A percentile compares a stretch with the other conserved stretches of the same genome.
Evolutionary conservation across 1,140 invertebrate species (phyloP).

Genomic region (Neodiprion virginianus): DNA sequence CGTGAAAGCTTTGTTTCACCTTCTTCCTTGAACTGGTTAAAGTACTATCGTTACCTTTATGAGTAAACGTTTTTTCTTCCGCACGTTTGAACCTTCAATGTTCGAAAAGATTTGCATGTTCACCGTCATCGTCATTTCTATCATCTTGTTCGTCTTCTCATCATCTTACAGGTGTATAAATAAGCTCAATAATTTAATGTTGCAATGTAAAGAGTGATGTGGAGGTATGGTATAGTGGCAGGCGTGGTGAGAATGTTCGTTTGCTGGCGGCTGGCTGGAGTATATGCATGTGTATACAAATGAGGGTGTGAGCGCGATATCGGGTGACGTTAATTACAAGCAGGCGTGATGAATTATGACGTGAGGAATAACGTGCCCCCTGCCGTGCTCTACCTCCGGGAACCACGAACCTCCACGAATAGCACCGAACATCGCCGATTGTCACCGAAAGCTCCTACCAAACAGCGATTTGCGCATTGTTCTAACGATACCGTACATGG

Average conservation of each 20-base stretch:
- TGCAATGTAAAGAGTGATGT: neutral
- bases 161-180: too few species aligned
- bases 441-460: neutral
- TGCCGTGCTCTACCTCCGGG: neutral
- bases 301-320: conserved; percentile 16
- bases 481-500: neutral
- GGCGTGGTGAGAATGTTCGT: neutral
- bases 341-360: conserved; percentile 17
- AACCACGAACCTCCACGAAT: neutral
- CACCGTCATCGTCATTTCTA: too few species aligned
- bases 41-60: too few species aligned
- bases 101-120: too few species aligned
- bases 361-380: conserved; percentile 16
- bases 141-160: too few species aligned
- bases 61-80: too few species aligned
- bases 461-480: neutral
- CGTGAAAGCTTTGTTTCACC: too few species aligned
- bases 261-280: neutral
- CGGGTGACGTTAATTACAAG: conserved; percentile 17
- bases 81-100: too few species aligned
- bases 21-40: too few species aligned
- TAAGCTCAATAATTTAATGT: too few species aligned
- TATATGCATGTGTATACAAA: conserved; percentile 7
- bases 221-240: neutral
- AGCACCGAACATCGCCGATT: neutral